Percentiles rank a stretch among this genome's conserved stretches.
Conservation (phyloP, 1,140 invertebrate genomes). For the Hypothenemus hampei region DNA sequence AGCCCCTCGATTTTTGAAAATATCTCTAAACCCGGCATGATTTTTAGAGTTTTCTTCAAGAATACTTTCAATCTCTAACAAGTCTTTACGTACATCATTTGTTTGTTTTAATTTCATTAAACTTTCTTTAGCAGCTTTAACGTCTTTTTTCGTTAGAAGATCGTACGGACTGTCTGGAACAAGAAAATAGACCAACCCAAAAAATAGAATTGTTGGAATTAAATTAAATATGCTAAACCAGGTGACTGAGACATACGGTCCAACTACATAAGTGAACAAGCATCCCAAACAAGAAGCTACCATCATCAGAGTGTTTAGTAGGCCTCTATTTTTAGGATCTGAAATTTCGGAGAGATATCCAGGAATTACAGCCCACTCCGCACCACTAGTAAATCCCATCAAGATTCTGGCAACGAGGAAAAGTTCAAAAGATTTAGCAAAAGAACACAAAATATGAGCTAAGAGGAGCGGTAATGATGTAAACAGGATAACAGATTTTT, state of each 20-base stretch:
- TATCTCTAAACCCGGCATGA: slow-evolving; percentile 46
- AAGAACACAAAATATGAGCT: slow-evolving; percentile 44
- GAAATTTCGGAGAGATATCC: slow-evolving; percentile 51
- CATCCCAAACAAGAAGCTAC: slow-evolving; percentile 46
- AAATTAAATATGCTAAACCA: slow-evolving; percentile 50
- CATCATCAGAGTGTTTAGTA: slow-evolving; percentile 55
- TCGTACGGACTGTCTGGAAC: slow-evolving; percentile 70
- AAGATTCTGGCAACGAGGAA: slow-evolving; percentile 46
- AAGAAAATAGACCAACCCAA: slow-evolving; percentile 46
- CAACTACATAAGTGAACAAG: slow-evolving; percentile 51
- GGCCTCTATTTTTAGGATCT: slow-evolving; percentile 38
- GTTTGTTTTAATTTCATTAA: slow-evolving; percentile 24
- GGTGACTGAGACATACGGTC: slow-evolving; percentile 54
- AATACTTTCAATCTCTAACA: slow-evolving; percentile 50
- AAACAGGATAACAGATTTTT: slow-evolving; percentile 46
- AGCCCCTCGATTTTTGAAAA: no score
- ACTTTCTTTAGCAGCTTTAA: slow-evolving; percentile 10
- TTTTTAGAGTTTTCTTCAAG: slow-evolving; percentile 33
- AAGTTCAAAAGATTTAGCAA: slow-evolving; percentile 39
- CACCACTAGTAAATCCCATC: slow-evolving; percentile 46
- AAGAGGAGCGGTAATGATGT: slow-evolving; percentile 44
- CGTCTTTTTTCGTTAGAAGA: slow-evolving; percentile 9
- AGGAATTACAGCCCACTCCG: slow-evolving; percentile 48
- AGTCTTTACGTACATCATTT: slow-evolving; percentile 54
- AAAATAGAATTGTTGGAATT: slow-evolving; percentile 47